Evolutionary conservation across 2,888 invertebrate species (phyloP).

Genomic region (Listrodromus nycthemerus): DNA sequence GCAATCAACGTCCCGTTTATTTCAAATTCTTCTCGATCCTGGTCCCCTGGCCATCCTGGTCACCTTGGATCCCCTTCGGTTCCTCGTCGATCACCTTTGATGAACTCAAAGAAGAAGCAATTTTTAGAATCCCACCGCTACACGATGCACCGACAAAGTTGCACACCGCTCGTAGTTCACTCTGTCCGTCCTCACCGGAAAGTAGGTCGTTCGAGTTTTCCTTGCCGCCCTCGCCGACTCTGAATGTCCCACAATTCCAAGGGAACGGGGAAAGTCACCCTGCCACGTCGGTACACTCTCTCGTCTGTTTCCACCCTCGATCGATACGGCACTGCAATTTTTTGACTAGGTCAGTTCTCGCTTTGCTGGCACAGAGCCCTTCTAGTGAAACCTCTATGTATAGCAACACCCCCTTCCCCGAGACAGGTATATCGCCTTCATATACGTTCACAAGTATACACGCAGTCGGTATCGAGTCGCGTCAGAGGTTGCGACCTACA

Average conservation of each 20-base stretch:
- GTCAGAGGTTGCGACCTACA: conserved; percentile 70
- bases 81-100: neutral
- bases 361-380: conserved; percentile 62
- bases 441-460: neutral
- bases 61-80: conserved; percentile 4
- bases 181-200: neutral
- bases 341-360: conserved; percentile 74
- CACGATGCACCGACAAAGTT: neutral
- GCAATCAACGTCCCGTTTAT: neutral
- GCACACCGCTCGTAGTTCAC: neutral
- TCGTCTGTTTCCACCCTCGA: conserved; percentile 20
- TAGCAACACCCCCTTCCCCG: neutral
- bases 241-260: conserved; percentile 24
- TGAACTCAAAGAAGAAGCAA: neutral
- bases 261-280: neutral
- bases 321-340: conserved; percentile 63
- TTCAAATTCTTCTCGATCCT: neutral
- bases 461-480: conserved; percentile 55
- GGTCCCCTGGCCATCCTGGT: neutral
- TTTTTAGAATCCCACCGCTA: conserved; percentile 1
- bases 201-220: neutral
- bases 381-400: conserved; percentile 33
- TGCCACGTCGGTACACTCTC: neutral
- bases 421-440: neutral
- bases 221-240: neutral